Evolutionary conservation across 2,797 vertebrate species (phyloP), one percentile per base, ranked within the genome.

Genomic region (Otolemur crassicaudatus): DNA sequence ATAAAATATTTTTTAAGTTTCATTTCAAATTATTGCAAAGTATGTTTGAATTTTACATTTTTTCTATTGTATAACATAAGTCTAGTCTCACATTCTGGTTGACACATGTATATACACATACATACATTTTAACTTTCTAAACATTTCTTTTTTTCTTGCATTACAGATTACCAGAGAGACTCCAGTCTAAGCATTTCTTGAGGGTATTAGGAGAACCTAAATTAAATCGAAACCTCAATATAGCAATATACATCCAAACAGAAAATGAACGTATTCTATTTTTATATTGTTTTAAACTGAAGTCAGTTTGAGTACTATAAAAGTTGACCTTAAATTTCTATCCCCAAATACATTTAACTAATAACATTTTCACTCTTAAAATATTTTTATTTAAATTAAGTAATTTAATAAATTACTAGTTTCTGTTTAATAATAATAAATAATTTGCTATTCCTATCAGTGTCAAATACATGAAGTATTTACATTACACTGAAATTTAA

Each of bases 171-270:
- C n/a, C 65, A 67, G 65, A 67, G 16, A 67, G 65, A n/a, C 7
- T 67, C 49, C 49, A 53, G 49, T 40, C 46, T 75, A 56, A 77
- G 85, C 43, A 34, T 19, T 82, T 87, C 16, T 79, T 58, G 17
- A 77, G 13, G n/a, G 9, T 4, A 1, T 49, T 91, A 29, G 19
- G 11, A 22, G 9, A 75, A 81, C 5, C 27, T 79, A 73, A 85
- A 43, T 91, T 31, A 60, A 95, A 67, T 31, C 72, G 90, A 95
- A 91, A 77, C 75, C 34, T 87, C 37, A 2, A 80, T 77, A 91
- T 87, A 58, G 70, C 2, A 92, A 46, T 76, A 76, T 31, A 40
- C 2, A 73, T 69, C 37, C 46, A 80, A 95, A 81, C 17, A 93
- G 25, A 88, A 84, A 93, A 56, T 56, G 19, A 86, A 75, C 63